Percentiles rank a stretch among this genome's conserved stretches.
These are phyloP conservation scores for Philaethria dido DNA, from an alignment of 2,888 invertebrate genomes.

Conservation along the genomic window DNA sequence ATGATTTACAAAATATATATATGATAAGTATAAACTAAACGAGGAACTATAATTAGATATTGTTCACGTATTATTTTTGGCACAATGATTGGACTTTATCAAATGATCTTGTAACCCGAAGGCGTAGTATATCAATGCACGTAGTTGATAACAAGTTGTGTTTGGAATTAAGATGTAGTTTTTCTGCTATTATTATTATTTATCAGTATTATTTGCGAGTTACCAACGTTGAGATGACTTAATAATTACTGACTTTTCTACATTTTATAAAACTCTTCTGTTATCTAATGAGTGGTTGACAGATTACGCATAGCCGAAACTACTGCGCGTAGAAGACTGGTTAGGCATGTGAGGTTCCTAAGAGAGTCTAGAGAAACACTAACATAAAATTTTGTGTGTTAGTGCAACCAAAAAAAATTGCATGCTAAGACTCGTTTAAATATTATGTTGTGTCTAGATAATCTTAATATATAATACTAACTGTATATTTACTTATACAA, in stretches of 20 bases:
- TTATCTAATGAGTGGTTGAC: no score
- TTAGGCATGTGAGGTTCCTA: no score
- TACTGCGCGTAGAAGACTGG: no score
- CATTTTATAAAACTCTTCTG: no score
- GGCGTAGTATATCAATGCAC: slow-evolving; percentile 48
- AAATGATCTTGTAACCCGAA: slow-evolving; percentile 63
- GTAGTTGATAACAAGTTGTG: slow-evolving; percentile 10
- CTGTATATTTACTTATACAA: no score
- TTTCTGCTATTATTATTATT: neutral
- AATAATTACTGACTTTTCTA: neutral
- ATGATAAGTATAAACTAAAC: slow-evolving; percentile 27
- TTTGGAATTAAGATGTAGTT: slow-evolving; percentile 10
- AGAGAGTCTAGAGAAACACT: no score
- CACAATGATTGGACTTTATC: slow-evolving; percentile 59
- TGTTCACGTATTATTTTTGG: slow-evolving; percentile 59
- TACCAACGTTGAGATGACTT: neutral
- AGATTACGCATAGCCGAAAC: no score
- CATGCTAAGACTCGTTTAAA: no score
- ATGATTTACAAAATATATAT: slow-evolving; percentile 16
- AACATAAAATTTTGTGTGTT: no score
- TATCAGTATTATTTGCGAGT: neutral
- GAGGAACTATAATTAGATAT: slow-evolving; percentile 38
- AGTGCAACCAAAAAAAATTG: no score
- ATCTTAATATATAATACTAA: no score
- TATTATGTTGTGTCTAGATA: no score